Conservation (phyloP, 2,797 vertebrate genomes). For the Chelonia mydas region DNA sequence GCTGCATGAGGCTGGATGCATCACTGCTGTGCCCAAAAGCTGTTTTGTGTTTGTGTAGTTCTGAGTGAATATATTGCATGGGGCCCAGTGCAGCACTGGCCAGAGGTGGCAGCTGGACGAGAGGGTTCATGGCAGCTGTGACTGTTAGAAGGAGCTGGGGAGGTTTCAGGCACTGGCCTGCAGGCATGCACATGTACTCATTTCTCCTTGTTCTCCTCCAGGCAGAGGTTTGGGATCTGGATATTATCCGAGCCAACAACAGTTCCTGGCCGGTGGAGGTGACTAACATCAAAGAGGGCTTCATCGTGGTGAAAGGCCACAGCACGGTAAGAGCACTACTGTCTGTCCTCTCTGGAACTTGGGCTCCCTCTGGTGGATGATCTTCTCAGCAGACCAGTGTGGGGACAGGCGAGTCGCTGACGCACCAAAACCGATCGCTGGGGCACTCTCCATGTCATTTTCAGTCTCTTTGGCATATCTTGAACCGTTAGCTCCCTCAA, state of each 20-base stretch:
- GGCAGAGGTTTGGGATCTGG: constrained; percentile 99
- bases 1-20: neutral
- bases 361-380: neutral
- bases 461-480: neutral
- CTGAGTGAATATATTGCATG: neutral
- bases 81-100: neutral
- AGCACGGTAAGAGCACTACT: constrained; percentile 83
- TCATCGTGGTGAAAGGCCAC: constrained; percentile 94
- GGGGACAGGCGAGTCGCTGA: neutral
- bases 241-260: constrained; percentile 89
- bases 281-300: constrained; percentile 92
- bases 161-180: neutral
- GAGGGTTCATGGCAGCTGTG: neutral
- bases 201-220: constrained; percentile 67
- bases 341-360: too few relatives aligned
- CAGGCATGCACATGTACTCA: neutral
- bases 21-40: neutral
- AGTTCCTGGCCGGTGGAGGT: constrained; percentile 91
- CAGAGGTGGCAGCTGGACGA: neutral
- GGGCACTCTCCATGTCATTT: neutral
- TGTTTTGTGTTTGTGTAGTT: neutral
- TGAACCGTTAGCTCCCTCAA: neutral
- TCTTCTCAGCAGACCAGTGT: neutral
- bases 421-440: neutral
- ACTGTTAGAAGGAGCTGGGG: neutral